Evolutionary conservation across 1,140 invertebrate genomes (phyloP).

Genomic region (Papilio glaucus): DNA sequence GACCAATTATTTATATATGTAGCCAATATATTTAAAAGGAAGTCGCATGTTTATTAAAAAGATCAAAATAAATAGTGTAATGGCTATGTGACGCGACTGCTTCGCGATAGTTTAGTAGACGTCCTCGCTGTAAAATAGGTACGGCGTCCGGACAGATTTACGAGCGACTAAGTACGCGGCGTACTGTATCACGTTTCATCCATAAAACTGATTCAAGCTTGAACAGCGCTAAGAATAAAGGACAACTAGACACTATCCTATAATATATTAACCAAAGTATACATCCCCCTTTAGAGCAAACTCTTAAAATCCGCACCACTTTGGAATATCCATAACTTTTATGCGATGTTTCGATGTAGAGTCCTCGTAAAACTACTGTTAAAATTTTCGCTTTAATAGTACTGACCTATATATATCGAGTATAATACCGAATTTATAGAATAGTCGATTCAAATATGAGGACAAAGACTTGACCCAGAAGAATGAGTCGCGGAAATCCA

Average conservation of each 20-base stretch:
- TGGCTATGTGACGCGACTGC: slow-evolving; percentile 13
- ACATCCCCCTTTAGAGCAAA: slow-evolving; percentile 29
- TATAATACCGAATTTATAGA: background rate
- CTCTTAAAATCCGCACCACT: slow-evolving; percentile 29
- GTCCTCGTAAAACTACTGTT: slow-evolving; percentile 9
- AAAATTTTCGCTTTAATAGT: slow-evolving; percentile 20
- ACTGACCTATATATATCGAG: slow-evolving; percentile 10
- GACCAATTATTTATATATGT: no score
- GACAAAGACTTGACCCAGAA: background rate
- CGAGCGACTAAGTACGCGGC: slow-evolving; percentile 48
- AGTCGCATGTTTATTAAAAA: background rate
- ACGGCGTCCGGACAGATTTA: slow-evolving; percentile 45
- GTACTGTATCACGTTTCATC: slow-evolving; percentile 44
- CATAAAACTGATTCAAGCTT: slow-evolving; percentile 52
- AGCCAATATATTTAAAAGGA: background rate
- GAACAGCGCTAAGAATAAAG: slow-evolving; percentile 42
- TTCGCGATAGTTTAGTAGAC: slow-evolving; percentile 34
- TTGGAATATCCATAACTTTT: slow-evolving; percentile 31
- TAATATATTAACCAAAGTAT: slow-evolving; percentile 38
- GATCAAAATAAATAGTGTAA: background rate
- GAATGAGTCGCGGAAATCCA: no score
- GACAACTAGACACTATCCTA: slow-evolving; percentile 35
- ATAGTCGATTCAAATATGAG: background rate
- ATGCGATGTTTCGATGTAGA: slow-evolving; percentile 16
- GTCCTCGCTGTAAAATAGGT: slow-evolving; percentile 41